Evolutionary conservation across 1,140 invertebrate species (phyloP).

Genomic region (Phthorimaea operculella): DNA sequence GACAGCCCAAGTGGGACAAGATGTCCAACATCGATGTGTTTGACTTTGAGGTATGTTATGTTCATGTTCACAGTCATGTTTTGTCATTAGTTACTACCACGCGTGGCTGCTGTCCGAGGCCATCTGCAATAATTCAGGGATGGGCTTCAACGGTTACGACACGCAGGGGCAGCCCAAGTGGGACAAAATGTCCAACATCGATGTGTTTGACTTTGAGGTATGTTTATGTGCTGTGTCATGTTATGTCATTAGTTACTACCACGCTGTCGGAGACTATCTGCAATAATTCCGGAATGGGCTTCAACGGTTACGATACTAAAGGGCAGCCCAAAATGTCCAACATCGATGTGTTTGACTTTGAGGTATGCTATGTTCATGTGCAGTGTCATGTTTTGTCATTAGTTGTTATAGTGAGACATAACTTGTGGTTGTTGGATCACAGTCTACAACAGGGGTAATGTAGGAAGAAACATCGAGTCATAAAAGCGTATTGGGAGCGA

Average conservation of each 20-base stretch:
- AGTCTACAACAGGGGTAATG: too few relatives aligned
- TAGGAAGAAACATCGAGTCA: too few relatives aligned
- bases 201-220: conserved; percentile 92
- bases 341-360: conserved; percentile 88
- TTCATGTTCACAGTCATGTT: too few relatives aligned
- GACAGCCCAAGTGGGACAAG: too few relatives aligned
- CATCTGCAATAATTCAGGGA: conserved; percentile 92
- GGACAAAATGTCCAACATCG: conserved; percentile 92
- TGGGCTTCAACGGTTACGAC: conserved; percentile 90
- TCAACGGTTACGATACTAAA: conserved; percentile 81
- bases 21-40: conserved; percentile 90
- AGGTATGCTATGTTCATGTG: conserved; percentile 82
- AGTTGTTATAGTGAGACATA: too few relatives aligned
- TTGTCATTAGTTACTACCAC: too few relatives aligned
- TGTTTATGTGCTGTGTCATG: too few relatives aligned
- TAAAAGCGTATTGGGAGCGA: too few relatives aligned
- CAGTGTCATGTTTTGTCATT: too few relatives aligned
- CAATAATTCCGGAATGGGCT: conserved; percentile 94
- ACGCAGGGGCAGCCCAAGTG: conserved; percentile 77
- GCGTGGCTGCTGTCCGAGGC: conserved; percentile 95
- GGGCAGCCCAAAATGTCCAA: conserved; percentile 83
- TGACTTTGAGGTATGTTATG: conserved; percentile 91
- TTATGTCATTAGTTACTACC: too few relatives aligned
- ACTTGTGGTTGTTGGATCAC: too few relatives aligned
- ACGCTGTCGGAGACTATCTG: conserved; percentile 96